Base-by-base conservation (phyloP, 2,113 vertebrate species). In the Dolichallabes microphthalmus region DNA sequence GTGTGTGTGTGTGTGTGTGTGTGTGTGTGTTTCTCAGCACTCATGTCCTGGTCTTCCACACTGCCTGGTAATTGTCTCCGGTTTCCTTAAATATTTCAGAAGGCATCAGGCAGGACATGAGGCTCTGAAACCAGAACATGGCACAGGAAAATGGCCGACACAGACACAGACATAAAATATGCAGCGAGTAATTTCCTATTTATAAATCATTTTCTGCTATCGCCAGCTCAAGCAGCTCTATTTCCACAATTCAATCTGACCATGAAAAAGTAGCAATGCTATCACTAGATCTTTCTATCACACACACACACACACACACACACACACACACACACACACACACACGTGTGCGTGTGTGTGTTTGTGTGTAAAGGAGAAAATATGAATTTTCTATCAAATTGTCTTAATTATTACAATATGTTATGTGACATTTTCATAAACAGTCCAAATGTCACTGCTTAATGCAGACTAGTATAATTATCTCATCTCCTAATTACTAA, bases 51-150 rank as follows among this genome's bases (percentile, higher is more conserved):
- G 50, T 82, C 79, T 60, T 64, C 71, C 80, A 82, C 75, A 60
- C 20, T 30, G 78, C 74, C 61, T 73, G 52, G 86, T 89, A 88
- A 86, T 89, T 74, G 85, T 91, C 81, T 90, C 81, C 77, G 69
- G 78, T 90, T 82, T 85, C 87, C 82, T 82, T 90, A 86, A 89
- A 91, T 91, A 88, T 91, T 91, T 89, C 82, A 91, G 85, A 76
- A 88, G 81, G 80, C 87, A 75, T 84, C 89, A 82, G 61, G 68
- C 75, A 57, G 82, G 55, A 75, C 85, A 82, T 30, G 9, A 9
- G 10, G 82, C 63, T 61, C 75, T 64, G 57, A 80, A 80, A 86
- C 61, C 71, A 73, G 86, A 86, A 79, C 86, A 79, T 35, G 15
- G n/a, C 25, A 17, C 14, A 60, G 83, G 83, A 86, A 88, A 87